A percentile compares a stretch with the other conserved stretches of the same genome.
phyloP scores from a whole-genome alignment of 2,113 vertebrate genomes.

The Erythrolamprus reginae region DNA sequence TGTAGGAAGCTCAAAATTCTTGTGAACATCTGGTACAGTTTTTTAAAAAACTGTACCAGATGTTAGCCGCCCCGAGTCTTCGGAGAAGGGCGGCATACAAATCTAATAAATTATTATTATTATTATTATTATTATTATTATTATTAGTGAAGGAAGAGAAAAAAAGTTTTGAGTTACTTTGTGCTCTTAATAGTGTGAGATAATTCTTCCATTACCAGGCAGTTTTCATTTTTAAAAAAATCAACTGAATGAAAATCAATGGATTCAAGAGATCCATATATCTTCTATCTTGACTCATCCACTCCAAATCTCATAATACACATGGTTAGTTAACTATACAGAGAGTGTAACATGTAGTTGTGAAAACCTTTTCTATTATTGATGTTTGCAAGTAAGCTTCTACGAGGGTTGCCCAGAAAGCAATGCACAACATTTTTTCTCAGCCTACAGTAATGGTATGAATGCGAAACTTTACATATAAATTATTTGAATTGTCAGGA shows the following conservation, averaged over 20 bases:
- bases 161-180: neutral
- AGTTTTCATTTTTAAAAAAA: neutral
- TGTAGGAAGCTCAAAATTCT: neutral
- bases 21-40: neutral
- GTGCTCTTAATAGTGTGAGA: neutral
- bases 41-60: no score
- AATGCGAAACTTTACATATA: no score
- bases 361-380: neutral
- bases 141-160: neutral
- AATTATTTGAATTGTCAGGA: no score
- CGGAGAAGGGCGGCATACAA: no score
- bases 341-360: neutral
- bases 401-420: no score
- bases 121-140: no score
- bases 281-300: neutral
- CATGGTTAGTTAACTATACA: neutral
- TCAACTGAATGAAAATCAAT: neutral
- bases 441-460: no score
- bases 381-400: neutral
- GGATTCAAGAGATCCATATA: neutral
- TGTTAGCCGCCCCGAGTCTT: no score
- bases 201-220: neutral
- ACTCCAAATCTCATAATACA: neutral
- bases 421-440: no score
- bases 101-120: no score